These are phyloP conservation scores for Chloropsis cyanopogon DNA, from an alignment of 2,113 vertebrate species.

Conservation along the genomic window DNA sequence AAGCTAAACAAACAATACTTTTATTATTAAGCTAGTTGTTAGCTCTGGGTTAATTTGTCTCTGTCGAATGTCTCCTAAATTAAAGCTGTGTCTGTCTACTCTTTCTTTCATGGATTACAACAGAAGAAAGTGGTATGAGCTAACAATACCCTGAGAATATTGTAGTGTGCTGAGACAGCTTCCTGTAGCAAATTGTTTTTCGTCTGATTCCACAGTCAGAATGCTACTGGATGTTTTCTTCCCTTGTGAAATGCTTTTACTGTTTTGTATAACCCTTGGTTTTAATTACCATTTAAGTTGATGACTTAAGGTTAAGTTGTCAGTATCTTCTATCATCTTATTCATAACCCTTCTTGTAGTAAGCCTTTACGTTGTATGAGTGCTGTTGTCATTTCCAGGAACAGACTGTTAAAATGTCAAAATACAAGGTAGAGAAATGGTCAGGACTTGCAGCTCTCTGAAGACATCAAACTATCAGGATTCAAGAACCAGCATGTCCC, in stretches of 20 bases:
- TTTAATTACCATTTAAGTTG: background rate
- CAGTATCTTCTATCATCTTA: background rate
- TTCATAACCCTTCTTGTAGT: background rate
- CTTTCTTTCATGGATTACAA: background rate
- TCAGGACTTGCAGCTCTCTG: background rate
- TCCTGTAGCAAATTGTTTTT: background rate
- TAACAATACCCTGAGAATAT: no score
- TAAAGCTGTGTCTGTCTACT: background rate
- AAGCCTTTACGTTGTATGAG: background rate
- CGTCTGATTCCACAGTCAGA: background rate
- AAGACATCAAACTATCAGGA: background rate
- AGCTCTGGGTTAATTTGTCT: background rate
- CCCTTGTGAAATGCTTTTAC: background rate
- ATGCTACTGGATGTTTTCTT: background rate
- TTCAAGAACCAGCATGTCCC: rapidly evolving
- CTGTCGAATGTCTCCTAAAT: background rate
- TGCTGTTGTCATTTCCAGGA: background rate
- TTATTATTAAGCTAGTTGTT: background rate
- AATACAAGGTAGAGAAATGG: background rate
- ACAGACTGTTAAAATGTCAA: background rate
- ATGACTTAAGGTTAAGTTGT: background rate
- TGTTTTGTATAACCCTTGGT: background rate
- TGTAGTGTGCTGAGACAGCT: background rate
- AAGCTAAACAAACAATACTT: background rate
- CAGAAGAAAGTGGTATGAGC: background rate